Percentiles rank a stretch among this genome's conserved stretches.
These are phyloP conservation scores for Crocallis elinguaria DNA, from an alignment of 2,888 invertebrate species.

Conservation along the genomic window DNA sequence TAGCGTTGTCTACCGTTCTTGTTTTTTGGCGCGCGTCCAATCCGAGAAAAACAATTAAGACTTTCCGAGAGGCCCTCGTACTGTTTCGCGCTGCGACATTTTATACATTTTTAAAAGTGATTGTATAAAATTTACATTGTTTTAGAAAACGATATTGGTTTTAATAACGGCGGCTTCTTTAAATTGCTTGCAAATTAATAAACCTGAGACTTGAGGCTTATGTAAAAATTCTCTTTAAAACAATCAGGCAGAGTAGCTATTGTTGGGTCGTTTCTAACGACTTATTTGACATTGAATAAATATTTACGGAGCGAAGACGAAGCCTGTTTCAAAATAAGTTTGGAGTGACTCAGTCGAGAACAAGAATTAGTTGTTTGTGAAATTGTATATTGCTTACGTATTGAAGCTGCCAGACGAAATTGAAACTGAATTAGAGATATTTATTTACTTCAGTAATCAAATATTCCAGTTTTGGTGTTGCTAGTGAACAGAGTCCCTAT, in stretches of 20 bases:
- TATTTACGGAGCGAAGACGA: slow-evolving; percentile 11
- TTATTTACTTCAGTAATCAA: not conserved
- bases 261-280: slow-evolving; percentile 2
- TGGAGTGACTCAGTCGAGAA: not conserved
- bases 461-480: too few species aligned
- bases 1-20: slow-evolving; percentile 33
- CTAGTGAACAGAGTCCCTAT: too few species aligned
- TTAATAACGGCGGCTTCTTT: slow-evolving; percentile 23
- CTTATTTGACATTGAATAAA: slow-evolving; percentile 15
- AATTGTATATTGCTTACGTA: not conserved
- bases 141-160: slow-evolving; percentile 22
- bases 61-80: slow-evolving; percentile 22
- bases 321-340: slow-evolving; percentile 3
- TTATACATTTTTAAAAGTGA: slow-evolving; percentile 25
- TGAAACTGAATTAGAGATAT: not conserved
- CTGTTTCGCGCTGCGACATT: slow-evolving; percentile 21
- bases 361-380: not conserved
- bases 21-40: slow-evolving; percentile 41
- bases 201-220: slow-evolving; percentile 19
- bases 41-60: slow-evolving; percentile 41
- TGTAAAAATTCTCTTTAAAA: slow-evolving; percentile 21
- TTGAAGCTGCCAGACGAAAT: not conserved
- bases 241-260: slow-evolving; percentile 16
- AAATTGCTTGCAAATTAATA: slow-evolving; percentile 29
- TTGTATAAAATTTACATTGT: slow-evolving; percentile 32